Evolutionary conservation across 92 coral and sea anemone genomes (phyloP).

Genomic region (Chrysogorgia sp.): DNA sequence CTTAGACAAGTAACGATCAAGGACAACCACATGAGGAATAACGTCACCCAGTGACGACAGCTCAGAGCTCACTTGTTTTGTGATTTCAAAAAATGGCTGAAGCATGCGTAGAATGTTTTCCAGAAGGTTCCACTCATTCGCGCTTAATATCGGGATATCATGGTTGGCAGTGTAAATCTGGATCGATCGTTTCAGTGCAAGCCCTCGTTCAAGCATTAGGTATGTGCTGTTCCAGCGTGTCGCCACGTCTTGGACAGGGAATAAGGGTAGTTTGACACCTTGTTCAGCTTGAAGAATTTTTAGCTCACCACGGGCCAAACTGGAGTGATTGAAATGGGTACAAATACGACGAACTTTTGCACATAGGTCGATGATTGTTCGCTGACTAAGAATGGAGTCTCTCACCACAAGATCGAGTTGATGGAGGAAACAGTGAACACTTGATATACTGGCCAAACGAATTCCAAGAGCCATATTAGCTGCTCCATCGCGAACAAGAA

Average conservation of each 20-base stretch:
- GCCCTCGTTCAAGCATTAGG: conserved; percentile 38
- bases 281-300: conserved; percentile 37
- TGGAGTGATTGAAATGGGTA: conserved; percentile 28
- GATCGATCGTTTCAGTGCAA: conserved; percentile 14
- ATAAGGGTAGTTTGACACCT: conserved; percentile 5
- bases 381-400: conserved; percentile 25
- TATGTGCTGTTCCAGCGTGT: conserved; percentile 41
- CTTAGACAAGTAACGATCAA: conserved; percentile 24
- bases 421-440: conserved; percentile 23
- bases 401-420: conserved; percentile 17
- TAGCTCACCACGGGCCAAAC: conserved; percentile 9
- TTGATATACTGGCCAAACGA: conserved; percentile 9
- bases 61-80: conserved; percentile 27
- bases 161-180: conserved; percentile 36
- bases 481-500: neutral
- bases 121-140: conserved; percentile 33
- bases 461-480: conserved; percentile 20
- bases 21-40: conserved; percentile 25
- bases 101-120: conserved; percentile 22
- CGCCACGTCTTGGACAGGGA: conserved; percentile 23
- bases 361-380: conserved; percentile 27
- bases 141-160: conserved; percentile 20
- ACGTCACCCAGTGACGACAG: conserved; percentile 15
- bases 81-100: conserved; percentile 21
- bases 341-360: conserved; percentile 21